Evolutionary conservation across 2,888 invertebrate genomes (phyloP).

Genomic region (Platycheirus albimanus): DNA sequence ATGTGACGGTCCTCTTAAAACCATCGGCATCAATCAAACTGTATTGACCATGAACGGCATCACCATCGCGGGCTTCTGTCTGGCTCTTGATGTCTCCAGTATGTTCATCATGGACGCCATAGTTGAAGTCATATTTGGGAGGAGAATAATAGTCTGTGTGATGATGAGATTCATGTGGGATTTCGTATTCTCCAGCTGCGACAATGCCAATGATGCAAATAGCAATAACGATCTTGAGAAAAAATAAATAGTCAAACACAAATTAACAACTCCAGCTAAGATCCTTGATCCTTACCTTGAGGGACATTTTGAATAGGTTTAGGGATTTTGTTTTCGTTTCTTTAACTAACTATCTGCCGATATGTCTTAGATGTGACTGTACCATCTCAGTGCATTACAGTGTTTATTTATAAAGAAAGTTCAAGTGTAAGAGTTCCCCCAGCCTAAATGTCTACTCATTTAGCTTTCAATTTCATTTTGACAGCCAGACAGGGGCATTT

Average conservation of each 20-base stretch:
- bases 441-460: background rate
- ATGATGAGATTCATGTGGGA: slow-evolving; percentile 24
- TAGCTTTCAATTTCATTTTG: slow-evolving; percentile 61
- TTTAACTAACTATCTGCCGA: slow-evolving; percentile 38
- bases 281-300: slow-evolving; percentile 57
- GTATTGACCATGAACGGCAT: slow-evolving; percentile 83
- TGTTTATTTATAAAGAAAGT: slow-evolving; percentile 67
- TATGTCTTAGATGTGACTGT: slow-evolving; percentile 61
- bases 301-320: slow-evolving; percentile 48
- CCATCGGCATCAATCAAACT: slow-evolving; percentile 84
- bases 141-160: slow-evolving; percentile 76
- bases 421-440: slow-evolving; percentile 48
- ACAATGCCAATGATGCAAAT: slow-evolving; percentile 54
- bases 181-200: slow-evolving; percentile 61
- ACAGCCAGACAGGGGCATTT: slow-evolving; percentile 16
- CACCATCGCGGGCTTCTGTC: slow-evolving; percentile 83
- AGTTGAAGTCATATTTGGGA: slow-evolving; percentile 81
- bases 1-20: slow-evolving; percentile 83
- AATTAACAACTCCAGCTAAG: too few species aligned
- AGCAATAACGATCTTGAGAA: slow-evolving; percentile 54
- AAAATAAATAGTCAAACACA: too few species aligned
- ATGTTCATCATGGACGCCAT: slow-evolving; percentile 82
- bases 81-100: slow-evolving; percentile 84
- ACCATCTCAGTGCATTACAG: slow-evolving; percentile 35
- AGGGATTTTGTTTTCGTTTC: background rate